Evolutionary conservation across 2,113 vertebrate species (phyloP), one percentile per base, ranked within the genome.

Genomic region (Gopherus evgoodei): DNA sequence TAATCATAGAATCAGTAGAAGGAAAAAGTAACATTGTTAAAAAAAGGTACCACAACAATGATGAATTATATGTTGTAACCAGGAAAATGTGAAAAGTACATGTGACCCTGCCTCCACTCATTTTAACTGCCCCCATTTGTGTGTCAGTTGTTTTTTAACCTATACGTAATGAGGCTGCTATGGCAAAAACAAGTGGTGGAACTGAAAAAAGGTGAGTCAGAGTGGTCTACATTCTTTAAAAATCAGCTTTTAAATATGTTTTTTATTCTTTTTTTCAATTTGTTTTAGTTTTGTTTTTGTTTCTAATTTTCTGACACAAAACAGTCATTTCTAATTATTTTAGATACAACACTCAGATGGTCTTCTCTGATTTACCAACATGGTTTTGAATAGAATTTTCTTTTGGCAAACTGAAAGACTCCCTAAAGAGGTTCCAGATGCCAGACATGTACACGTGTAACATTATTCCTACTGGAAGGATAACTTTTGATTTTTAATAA

Each of bases 401-500:
- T 86, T 54, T 1, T 85, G 27, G 31, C 47, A 95, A 93, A 93
- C 53, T 2, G 2, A 94, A 59, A 35, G 65, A 92, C 80, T 97
- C 81, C 88, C 95, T 96, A 96, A 97, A 97, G 97, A 44, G 0
- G 62, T 96, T 97, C 93, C 95, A 97, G 95, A 96, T 97, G 95
- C 84, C 84, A 88, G 90, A 42, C 72, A 10, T 54, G 86, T 65
- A 92, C 84, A 57, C 54, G 50, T 22, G 47, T 35, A 92, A 86
- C 50, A 81, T 94, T 93, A 86, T 95, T 96, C 81, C 97, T 95
- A 49, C 86, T 21, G 82, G 7, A 52, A 80, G 78, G 79, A 94
- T 3, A 97, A 95, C 56, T 91, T 88, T 9, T 86, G 88, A 78
- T 95, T 91, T 93, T 91, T 90, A 91, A 89, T 93, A 95, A 94